Evolutionary conservation across 2,113 vertebrate species (phyloP).

Genomic region (Podarcis cretensis): DNA sequence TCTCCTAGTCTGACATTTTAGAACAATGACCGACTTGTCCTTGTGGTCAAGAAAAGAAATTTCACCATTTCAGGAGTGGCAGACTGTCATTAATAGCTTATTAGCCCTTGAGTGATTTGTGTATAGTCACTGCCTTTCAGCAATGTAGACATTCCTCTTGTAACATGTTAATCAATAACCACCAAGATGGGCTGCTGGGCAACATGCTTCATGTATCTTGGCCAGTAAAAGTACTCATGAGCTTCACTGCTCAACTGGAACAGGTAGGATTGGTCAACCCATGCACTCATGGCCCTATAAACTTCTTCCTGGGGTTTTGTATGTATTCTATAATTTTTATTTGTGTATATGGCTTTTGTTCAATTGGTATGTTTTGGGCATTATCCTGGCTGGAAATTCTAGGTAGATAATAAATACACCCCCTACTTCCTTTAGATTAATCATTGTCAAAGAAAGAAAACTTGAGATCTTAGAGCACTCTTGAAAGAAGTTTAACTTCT

Average conservation of each 20-base stretch:
- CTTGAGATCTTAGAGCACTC: too few relatives aligned
- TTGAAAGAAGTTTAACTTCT: too few relatives aligned
- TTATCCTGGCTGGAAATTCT: too few relatives aligned
- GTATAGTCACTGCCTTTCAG: constrained; percentile 51
- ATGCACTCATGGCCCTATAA: background rate
- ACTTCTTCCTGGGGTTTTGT: too few relatives aligned
- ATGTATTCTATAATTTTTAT: too few relatives aligned
- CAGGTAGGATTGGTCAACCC: background rate
- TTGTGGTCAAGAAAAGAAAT: constrained; percentile 70
- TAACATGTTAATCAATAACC: constrained; percentile 58
- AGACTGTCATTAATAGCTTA: constrained; percentile 74
- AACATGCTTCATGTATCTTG: constrained; percentile 38
- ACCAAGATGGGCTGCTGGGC: constrained; percentile 11
- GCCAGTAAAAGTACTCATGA: constrained; percentile 9
- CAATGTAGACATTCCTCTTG: constrained; percentile 42
- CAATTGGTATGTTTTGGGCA: too few relatives aligned
- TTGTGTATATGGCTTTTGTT: too few relatives aligned
- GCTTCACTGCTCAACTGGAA: constrained; percentile 28
- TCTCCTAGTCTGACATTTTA: constrained; percentile 58
- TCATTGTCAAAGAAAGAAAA: too few relatives aligned
- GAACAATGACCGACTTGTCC: constrained; percentile 71
- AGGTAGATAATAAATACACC: too few relatives aligned
- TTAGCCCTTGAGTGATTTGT: constrained; percentile 69
- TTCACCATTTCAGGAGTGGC: constrained; percentile 64
- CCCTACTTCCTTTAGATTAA: too few relatives aligned